Conservation (phyloP, 2,113 vertebrate species). For the Cynocephalus volans region DNA sequence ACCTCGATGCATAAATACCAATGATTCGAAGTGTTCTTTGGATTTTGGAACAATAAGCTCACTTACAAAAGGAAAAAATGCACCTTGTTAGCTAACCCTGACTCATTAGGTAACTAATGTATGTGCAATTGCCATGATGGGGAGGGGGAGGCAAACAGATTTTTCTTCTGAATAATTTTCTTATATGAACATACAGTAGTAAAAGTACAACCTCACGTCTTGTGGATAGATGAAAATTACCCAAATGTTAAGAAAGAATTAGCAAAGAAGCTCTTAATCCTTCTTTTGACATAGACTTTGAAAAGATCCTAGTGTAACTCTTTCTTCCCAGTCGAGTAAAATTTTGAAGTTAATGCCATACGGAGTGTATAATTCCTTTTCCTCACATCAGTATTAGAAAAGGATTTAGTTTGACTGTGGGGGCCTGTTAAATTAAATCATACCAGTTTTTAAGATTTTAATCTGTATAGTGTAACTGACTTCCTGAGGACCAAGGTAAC, state of each 20-base stretch:
- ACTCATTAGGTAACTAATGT: background rate
- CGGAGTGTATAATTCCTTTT: constrained; percentile 22
- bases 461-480: background rate
- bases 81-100: background rate
- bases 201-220: background rate
- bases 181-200: background rate
- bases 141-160: background rate
- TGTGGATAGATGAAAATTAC: background rate
- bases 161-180: background rate
- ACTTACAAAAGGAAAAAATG: constrained; percentile 63
- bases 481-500: background rate
- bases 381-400: background rate
- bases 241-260: constrained; percentile 32
- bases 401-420: constrained; percentile 37
- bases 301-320: background rate
- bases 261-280: background rate
- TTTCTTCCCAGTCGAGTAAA: background rate
- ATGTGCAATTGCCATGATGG: background rate
- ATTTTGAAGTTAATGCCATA: constrained; percentile 21
- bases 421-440: background rate
- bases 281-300: constrained; percentile 21
- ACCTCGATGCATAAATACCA: constrained; percentile 4
- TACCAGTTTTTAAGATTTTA: constrained; percentile 50
- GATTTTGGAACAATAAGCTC: constrained; percentile 69
- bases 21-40: constrained; percentile 54